Conservation (phyloP, 2,888 invertebrate species). For the Priocnemis perturbator region DNA sequence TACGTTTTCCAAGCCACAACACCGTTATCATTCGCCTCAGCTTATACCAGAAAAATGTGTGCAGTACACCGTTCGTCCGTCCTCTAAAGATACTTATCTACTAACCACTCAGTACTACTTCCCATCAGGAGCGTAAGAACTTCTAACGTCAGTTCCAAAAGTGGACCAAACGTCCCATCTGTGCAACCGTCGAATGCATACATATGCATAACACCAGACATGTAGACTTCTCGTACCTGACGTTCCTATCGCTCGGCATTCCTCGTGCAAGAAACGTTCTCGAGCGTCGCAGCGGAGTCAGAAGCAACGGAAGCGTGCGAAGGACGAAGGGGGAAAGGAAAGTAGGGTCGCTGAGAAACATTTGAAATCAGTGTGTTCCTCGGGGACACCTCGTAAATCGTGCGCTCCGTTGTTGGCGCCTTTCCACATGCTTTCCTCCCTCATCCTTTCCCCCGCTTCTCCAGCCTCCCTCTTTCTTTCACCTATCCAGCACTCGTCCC, state of each 20-base stretch:
- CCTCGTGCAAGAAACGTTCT: slow-evolving; percentile 26
- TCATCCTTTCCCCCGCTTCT: background rate
- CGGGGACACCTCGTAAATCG: slow-evolving; percentile 60
- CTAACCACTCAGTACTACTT: no score
- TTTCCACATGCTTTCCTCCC: slow-evolving; percentile 41
- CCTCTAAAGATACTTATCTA: no score
- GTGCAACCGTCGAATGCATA: no score
- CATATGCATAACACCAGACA: background rate
- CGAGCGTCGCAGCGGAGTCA: slow-evolving; percentile 32
- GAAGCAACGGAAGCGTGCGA: slow-evolving; percentile 21
- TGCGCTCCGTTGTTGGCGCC: slow-evolving; percentile 53
- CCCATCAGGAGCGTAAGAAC: no score
- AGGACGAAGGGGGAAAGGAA: slow-evolving; percentile 28
- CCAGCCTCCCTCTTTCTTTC: slow-evolving; percentile 9
- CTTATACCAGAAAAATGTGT: no score
- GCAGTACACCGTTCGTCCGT: no score
- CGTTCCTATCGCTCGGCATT: slow-evolving; percentile 31
- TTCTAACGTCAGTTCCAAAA: no score
- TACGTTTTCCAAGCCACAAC: no score
- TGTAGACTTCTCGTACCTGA: background rate
- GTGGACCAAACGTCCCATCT: no score
- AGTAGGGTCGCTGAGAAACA: slow-evolving; percentile 50
- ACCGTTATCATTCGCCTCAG: no score
- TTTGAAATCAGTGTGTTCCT: slow-evolving; percentile 61
- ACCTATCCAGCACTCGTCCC: background rate